phyloP scores from a whole-genome alignment of 2,797 vertebrate genomes.

The Loris lydekkerianus region DNA sequence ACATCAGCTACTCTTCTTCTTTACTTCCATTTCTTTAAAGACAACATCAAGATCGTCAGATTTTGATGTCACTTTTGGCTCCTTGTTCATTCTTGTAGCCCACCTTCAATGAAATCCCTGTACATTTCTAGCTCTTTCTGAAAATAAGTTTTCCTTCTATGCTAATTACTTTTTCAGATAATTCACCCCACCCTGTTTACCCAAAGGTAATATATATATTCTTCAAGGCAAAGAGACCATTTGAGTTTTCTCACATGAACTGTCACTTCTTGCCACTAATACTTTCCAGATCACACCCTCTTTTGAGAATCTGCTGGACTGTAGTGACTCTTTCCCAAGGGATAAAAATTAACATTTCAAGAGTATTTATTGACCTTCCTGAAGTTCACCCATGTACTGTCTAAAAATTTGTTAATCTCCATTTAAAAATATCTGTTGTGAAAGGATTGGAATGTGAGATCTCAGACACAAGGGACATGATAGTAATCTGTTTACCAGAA shows the following conservation, averaged over 20 bases:
- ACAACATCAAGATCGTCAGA: neutral
- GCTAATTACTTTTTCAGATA: neutral
- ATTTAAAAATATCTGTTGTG: neutral
- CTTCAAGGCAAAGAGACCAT: neutral
- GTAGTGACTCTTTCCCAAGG: neutral
- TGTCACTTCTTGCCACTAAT: neutral
- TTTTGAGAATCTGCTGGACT: neutral
- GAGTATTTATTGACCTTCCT: neutral
- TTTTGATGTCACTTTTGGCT: neutral
- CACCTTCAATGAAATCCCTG: neutral
- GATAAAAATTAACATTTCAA: neutral
- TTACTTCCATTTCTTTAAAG: slow-evolving; percentile 33
- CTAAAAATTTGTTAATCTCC: neutral
- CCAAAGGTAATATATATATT: neutral
- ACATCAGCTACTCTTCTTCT: neutral
- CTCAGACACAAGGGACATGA: neutral
- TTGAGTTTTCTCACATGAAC: neutral
- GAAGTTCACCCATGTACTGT: neutral
- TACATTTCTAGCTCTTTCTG: neutral
- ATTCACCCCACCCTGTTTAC: neutral
- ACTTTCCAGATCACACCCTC: neutral
- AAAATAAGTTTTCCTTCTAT: neutral
- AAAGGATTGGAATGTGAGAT: neutral
- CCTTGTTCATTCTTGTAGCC: neutral
- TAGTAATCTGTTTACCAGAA: neutral